phyloP scores from a whole-genome alignment of 2,113 vertebrate species.

The Delphinapterus leucas region DNA sequence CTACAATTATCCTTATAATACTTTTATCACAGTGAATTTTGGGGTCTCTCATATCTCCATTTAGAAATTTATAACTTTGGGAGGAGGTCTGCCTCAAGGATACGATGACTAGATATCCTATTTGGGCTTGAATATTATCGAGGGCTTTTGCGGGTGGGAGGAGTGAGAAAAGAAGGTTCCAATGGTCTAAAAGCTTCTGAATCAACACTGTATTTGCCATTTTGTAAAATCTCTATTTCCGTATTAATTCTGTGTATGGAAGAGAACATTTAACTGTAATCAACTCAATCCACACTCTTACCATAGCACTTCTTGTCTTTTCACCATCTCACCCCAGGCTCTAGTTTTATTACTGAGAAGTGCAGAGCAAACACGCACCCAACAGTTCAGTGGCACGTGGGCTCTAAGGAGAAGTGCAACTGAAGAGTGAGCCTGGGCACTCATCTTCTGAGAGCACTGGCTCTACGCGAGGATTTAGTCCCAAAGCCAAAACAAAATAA shows the following conservation, averaged over 20 bases:
- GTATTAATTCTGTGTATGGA: background rate
- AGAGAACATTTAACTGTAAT: background rate
- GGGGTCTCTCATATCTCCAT: background rate
- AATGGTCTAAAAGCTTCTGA: background rate
- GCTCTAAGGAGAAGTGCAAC: background rate
- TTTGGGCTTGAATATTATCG: background rate
- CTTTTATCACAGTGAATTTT: background rate
- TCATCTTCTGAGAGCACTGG: background rate
- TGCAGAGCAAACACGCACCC: background rate
- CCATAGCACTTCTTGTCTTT: too few species aligned
- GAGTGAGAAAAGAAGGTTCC: background rate
- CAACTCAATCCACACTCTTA: background rate
- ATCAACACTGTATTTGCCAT: background rate
- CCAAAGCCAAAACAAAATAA: slow-evolving; percentile 53
- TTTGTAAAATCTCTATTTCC: background rate
- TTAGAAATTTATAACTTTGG: background rate
- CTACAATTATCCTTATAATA: background rate
- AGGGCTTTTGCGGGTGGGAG: background rate
- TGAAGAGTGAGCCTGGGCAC: background rate
- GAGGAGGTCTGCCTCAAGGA: background rate
- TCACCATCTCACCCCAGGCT: background rate
- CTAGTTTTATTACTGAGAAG: background rate
- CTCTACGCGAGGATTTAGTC: background rate
- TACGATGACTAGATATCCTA: background rate
- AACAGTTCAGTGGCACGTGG: rapidly evolving